Percentiles rank a stretch among this genome's conserved stretches.
Conservation (phyloP, 2,797 vertebrate species). For the Sebastes melanostomus region DNA sequence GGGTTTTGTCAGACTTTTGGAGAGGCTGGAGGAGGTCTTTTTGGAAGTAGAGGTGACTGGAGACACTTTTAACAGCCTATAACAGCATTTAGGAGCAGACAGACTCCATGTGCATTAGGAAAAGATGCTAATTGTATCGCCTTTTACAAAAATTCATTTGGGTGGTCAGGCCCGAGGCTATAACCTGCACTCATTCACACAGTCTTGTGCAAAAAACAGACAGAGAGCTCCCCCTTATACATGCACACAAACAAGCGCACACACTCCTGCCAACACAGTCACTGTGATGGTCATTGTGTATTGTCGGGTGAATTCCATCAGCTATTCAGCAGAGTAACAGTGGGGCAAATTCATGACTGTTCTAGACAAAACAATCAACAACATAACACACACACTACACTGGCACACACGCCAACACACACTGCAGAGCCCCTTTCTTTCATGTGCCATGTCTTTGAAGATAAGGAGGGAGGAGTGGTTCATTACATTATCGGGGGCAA, state of each 20-base stretch:
- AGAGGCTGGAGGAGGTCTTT: not conserved
- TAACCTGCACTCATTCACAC: not conserved
- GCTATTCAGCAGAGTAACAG: conserved; percentile 67
- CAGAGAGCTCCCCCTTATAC: conserved; percentile 6
- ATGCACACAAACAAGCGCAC: conserved; percentile 4
- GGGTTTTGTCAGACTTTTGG: conserved; percentile 20
- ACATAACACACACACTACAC: not conserved
- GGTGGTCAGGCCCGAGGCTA: not conserved
- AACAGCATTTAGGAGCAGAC: not conserved
- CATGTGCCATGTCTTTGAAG: conserved; percentile 63
- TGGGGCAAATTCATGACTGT: conserved; percentile 70
- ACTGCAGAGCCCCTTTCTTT: conserved; percentile 43
- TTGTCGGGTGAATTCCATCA: conserved; percentile 61
- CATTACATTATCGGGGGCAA: conserved; percentile 56
- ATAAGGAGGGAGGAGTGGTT: conserved; percentile 68
- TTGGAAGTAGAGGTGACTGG: conserved; percentile 10
- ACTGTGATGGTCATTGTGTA: conserved; percentile 68
- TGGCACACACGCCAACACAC: not conserved
- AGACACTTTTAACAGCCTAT: not conserved
- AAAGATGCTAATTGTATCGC: not conserved
- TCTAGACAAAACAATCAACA: conserved; percentile 70
- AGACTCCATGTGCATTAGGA: not conserved
- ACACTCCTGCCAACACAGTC: conserved; percentile 10
- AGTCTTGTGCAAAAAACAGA: conserved; percentile 29
- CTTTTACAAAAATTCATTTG: not conserved